Evolutionary conservation across 2,888 invertebrate genomes (phyloP).

Genomic region (Prosapia bicincta): DNA sequence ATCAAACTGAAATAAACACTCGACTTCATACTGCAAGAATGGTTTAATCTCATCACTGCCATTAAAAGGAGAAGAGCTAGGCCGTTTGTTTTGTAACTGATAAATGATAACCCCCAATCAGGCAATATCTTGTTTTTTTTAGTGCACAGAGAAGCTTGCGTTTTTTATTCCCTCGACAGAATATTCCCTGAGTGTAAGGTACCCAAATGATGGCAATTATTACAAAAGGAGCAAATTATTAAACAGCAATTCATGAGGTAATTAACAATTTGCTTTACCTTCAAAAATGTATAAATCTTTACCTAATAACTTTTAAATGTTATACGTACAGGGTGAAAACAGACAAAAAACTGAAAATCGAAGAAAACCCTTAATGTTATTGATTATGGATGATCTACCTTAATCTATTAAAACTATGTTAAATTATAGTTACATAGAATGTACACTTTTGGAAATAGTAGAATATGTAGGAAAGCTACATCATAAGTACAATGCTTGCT

Average conservation of each 20-base stretch:
- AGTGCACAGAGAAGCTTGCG: neutral
- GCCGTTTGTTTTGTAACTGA: neutral
- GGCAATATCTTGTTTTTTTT: neutral
- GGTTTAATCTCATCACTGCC: neutral
- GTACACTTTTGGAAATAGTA: neutral
- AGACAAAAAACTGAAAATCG: neutral
- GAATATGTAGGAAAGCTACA: neutral
- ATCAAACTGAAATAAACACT: neutral
- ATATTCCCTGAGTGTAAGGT: neutral
- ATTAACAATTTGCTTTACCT: neutral
- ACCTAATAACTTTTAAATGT: neutral
- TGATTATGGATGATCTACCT: neutral
- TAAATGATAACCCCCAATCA: neutral
- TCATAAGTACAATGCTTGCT: neutral
- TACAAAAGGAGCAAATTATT: neutral
- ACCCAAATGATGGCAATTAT: neutral
- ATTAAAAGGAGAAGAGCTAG: neutral
- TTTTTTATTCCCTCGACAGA: neutral
- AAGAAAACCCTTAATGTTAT: neutral
- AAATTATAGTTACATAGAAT: neutral
- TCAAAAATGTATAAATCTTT: neutral
- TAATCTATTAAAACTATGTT: neutral
- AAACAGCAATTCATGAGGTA: neutral
- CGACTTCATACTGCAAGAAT: neutral
- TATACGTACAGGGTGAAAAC: neutral